These are phyloP conservation scores for Glyphotaelius pellucidus DNA, from an alignment of 2,888 invertebrate genomes.

Conservation along the genomic window DNA sequence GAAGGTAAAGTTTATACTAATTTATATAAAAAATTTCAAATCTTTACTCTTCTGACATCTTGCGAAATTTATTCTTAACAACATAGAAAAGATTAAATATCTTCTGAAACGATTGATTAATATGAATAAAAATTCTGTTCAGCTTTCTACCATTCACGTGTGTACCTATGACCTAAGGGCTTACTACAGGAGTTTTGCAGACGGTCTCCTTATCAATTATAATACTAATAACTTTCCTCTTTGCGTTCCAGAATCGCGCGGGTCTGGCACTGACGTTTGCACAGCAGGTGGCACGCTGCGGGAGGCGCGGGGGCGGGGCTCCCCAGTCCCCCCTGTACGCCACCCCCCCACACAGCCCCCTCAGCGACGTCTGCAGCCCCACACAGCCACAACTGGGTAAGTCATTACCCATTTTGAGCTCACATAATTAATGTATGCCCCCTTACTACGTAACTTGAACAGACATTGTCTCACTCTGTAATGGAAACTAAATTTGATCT, in stretches of 20 bases:
- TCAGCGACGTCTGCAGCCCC: slow-evolving; percentile 79
- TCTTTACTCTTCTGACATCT: too few relatives aligned
- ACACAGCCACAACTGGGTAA: slow-evolving; percentile 72
- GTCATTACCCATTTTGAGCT: too few relatives aligned
- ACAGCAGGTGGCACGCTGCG: slow-evolving; percentile 93
- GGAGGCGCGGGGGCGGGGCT: slow-evolving; percentile 79
- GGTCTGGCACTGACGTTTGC: slow-evolving; percentile 90
- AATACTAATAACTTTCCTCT: neutral
- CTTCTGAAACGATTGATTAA: neutral
- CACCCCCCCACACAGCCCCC: slow-evolving; percentile 87
- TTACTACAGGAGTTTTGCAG: neutral
- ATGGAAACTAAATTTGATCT: neutral
- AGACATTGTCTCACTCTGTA: too few relatives aligned
- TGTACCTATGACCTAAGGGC: neutral
- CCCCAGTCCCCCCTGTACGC: slow-evolving; percentile 84
- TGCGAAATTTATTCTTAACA: too few relatives aligned
- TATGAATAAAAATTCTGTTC: neutral
- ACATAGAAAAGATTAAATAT: neutral
- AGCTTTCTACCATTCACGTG: neutral
- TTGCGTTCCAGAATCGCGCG: slow-evolving; percentile 69
- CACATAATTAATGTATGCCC: too few relatives aligned
- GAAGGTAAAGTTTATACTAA: too few relatives aligned
- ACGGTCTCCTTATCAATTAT: neutral
- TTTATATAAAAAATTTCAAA: too few relatives aligned
- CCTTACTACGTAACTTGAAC: too few relatives aligned